A percentile compares a stretch with the other conserved stretches of the same genome.
Conservation (phyloP, 2,797 vertebrate genomes). For the Varecia variegata region DNA sequence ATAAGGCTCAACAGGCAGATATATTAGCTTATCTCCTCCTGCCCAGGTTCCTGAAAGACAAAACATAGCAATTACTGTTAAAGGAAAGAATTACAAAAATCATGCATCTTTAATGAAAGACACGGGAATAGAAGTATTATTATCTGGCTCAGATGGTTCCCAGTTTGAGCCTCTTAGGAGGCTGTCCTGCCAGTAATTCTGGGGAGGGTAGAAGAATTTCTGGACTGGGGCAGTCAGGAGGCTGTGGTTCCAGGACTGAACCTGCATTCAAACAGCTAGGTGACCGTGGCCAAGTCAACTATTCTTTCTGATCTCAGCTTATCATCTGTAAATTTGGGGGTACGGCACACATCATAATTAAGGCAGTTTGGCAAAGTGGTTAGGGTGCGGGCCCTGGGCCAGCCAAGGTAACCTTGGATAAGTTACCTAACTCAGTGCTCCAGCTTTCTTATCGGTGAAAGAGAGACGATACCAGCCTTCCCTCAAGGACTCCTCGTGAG, state of each 20-base stretch:
- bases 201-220: neutral
- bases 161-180: conserved; percentile 24
- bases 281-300: neutral
- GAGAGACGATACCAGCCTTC: neutral
- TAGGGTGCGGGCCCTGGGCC: neutral
- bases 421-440: neutral
- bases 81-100: conserved; percentile 74
- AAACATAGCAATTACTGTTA: conserved; percentile 76
- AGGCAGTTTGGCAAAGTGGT: neutral
- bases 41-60: conserved; percentile 70
- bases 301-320: neutral
- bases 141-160: conserved; percentile 25
- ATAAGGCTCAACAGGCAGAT: conserved; percentile 55
- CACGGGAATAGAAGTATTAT: conserved; percentile 64
- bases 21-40: conserved; percentile 69
- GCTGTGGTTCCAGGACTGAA: neutral
- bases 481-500: neutral
- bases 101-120: conserved; percentile 75
- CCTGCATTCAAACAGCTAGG: neutral
- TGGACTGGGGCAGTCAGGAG: neutral
- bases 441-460: neutral
- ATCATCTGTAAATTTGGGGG: neutral
- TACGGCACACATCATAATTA: neutral
- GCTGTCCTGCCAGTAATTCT: conserved; percentile 50
- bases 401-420: neutral